A percentile compares a stretch with the other conserved stretches of the same genome.
These are phyloP conservation scores for Mionectes olivaceus DNA, from an alignment of 2,797 vertebrate genomes.

Conservation along the genomic window DNA sequence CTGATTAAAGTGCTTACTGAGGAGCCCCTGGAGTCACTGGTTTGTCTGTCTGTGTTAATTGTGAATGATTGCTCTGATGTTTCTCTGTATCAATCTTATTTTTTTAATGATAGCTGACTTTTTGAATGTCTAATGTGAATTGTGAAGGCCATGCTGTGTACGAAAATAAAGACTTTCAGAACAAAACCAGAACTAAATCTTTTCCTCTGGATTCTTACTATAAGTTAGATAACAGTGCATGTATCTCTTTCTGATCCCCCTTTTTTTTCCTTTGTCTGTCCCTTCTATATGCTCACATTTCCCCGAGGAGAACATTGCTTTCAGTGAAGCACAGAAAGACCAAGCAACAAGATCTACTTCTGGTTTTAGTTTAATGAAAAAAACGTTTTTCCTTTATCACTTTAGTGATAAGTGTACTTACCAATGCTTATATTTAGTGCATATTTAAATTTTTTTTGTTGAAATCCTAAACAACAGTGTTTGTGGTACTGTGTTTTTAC, in stretches of 20 bases:
- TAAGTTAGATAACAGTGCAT: background rate
- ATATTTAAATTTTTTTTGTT: background rate
- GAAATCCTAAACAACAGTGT: background rate
- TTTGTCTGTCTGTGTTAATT: background rate
- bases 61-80: background rate
- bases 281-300: background rate
- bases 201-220: background rate
- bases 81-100: background rate
- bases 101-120: background rate
- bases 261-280: background rate
- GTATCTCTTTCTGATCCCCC: background rate
- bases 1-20: background rate
- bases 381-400: background rate
- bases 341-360: background rate
- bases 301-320: background rate
- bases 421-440: background rate
- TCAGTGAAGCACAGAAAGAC: background rate
- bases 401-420: background rate
- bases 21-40: background rate
- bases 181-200: background rate
- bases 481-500: background rate
- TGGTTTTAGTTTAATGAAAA: background rate
- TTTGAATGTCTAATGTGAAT: background rate
- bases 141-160: background rate
- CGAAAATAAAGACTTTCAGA: background rate